A percentile compares a stretch with the other conserved stretches of the same genome.
Evolutionary conservation across 1,140 invertebrate species (phyloP).

Genomic region (Spodoptera frugiperda): DNA sequence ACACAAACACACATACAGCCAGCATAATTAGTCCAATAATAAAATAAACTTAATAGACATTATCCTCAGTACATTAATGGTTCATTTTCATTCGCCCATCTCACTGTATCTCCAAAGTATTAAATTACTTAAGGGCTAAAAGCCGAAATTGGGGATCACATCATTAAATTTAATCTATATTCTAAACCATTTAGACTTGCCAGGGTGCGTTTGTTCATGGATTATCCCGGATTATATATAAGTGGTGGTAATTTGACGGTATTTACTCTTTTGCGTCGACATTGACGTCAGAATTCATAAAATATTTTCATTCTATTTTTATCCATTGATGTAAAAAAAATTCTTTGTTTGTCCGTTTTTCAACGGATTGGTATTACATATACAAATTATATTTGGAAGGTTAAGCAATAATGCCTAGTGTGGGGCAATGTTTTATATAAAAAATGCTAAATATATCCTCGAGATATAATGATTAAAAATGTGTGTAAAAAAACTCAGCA

Average conservation of each 20-base stretch:
- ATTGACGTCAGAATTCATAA: background rate
- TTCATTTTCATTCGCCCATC: conserved; percentile 47
- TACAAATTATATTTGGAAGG: no score
- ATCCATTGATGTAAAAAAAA: no score
- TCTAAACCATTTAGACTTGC: conserved; percentile 70
- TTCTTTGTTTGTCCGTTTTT: no score
- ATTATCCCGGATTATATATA: conserved; percentile 51
- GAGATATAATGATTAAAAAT: no score
- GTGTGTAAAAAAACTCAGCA: no score
- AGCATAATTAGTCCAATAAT: conserved; percentile 14
- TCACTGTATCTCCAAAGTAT: conserved; percentile 56
- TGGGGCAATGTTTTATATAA: no score
- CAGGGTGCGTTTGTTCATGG: conserved; percentile 54
- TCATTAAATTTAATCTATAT: conserved; percentile 78
- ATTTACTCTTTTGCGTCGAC: conserved; percentile 1
- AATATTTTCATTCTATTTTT: no score
- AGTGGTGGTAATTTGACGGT: conserved; percentile 47
- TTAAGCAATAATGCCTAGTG: no score
- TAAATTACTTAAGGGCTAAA: conserved; percentile 64
- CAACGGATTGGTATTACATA: no score
- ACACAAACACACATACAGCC: background rate
- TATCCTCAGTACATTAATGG: conserved; percentile 42
- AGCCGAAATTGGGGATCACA: conserved; percentile 72
- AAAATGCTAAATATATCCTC: no score
- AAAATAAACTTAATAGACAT: conserved; percentile 46